Base-by-base conservation (phyloP, 2,113 vertebrate species). In the Cochlearius cochlearius region DNA sequence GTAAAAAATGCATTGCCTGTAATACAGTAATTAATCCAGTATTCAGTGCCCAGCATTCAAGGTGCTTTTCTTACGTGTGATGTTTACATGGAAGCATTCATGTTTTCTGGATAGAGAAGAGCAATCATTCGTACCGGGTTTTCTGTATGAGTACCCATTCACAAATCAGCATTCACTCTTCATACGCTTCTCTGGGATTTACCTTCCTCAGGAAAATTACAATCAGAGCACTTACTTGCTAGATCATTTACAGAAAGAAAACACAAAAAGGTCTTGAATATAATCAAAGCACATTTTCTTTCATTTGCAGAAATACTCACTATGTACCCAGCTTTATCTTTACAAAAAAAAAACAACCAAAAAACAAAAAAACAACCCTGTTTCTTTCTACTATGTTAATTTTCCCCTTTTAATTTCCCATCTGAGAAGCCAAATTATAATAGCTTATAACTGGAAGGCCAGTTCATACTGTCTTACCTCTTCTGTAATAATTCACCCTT, bases 41-140 rank as follows among this genome's bases (percentile, higher is more conserved):
- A 76, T 39, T 56, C 66, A 45, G 8, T 69, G 39, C n/a, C 18
- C 32, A 62, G 29, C 11, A 71, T 63, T 62, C 47, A 59, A 72
- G 10, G 41, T 22, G 63, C n/a, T 72, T 79, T 94, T 93, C 49
- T 53, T 80, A 7, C 3, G 1, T 7, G 10, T 55, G 22, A 22
- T 32, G 38, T 79, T 53, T 82, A 56, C 15, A 14, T 25, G 30
- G 36, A 62, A 17, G 34, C 32, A 23, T 82, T 76, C 3, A 3
- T 29, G 6, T 69, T 69, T 78, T 58, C 62, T 69, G 53, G 22
- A 32, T 21, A 73, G 38, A 71, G 16, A 76, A 55, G n/a, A 71
- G 4, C 0, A 0, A 84, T 52, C 25, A 53, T 49, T 68, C 0
- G 1, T 41, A 26, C 1, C 0, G 34, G 9, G 6, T 88, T 91